Evolutionary conservation across 1,140 invertebrate species (phyloP).

Genomic region (Orchesella cincta): DNA sequence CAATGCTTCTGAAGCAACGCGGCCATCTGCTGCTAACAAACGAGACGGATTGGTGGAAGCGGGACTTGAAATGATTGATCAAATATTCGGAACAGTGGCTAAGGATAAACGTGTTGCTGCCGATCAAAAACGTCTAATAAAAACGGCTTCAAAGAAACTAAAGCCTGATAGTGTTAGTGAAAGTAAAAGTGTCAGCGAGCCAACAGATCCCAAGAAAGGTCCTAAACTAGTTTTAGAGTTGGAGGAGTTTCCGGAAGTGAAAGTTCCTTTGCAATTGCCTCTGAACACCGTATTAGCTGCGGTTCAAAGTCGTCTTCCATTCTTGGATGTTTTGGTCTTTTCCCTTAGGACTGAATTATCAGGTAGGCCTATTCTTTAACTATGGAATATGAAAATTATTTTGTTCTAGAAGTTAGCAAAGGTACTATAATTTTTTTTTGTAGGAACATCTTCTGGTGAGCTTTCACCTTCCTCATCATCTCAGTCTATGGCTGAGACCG

Average conservation of each 20-base stretch:
- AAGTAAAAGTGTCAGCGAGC: conserved; percentile 6
- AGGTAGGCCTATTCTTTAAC: too few relatives aligned
- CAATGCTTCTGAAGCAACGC: conserved; percentile 6
- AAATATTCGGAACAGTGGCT: conserved; percentile 40
- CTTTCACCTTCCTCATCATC: conserved; percentile 36
- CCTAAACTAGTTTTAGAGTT: conserved; percentile 38
- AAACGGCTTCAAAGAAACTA: conserved; percentile 44
- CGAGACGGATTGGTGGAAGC: conserved; percentile 43
- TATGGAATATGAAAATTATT: too few relatives aligned
- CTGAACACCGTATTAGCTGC: conserved; percentile 46
- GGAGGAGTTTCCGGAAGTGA: conserved; percentile 48
- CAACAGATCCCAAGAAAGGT: not conserved
- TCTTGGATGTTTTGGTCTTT: conserved; percentile 45
- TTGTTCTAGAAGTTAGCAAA: not conserved
- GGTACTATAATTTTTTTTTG: not conserved
- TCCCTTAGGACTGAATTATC: not conserved
- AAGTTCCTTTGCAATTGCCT: conserved; percentile 39
- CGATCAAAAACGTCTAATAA: conserved; percentile 38
- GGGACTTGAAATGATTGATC: conserved; percentile 47
- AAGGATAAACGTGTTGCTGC: conserved; percentile 39
- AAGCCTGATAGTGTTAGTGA: conserved; percentile 35
- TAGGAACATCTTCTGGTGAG: conserved; percentile 3
- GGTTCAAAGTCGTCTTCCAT: conserved; percentile 41
- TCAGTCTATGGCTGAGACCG: conserved; percentile 13
- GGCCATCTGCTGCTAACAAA: conserved; percentile 16